Base-by-base conservation (phyloP, 2,888 invertebrate species). In the Unio delphinus region DNA sequence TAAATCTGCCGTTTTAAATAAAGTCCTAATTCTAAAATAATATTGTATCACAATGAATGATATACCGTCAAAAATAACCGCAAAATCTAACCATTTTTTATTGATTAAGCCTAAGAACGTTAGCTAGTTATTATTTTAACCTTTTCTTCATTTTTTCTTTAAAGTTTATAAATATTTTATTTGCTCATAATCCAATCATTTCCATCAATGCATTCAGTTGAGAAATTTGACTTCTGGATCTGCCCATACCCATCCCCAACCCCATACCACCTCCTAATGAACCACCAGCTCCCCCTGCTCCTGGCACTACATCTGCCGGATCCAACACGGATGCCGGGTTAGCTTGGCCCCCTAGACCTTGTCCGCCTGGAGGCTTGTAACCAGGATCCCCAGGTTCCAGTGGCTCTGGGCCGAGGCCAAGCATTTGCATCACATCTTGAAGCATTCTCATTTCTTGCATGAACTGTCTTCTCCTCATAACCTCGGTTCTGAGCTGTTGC, bases 361-460 rank as follows among this genome's bases (percentile, higher is more conserved):
- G 59, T 0, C 62, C 68, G 17, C 74, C 67, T 17, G 77, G 77
- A 28, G 69, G 68, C 28, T 62, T 64, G 58, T 77, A 77, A 17
- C 74, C 74, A 8, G 77, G 77, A 67, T 77, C 77, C 15, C 77
- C 77, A 1, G 77, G 77, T 30, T 77, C 77, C 23, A 73, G 62
- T 4, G 77, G 74, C 61, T 77, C 77, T 17, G 77, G 77, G 15
- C 71, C 77, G 6, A 77, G 60, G 34, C 77, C 77, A 20, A 77
- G 60, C 55, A 71, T 18, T 23, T 68, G 69, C 74, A 77, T 74
- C 65, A 77, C 65, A 68, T 77, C 74, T 4, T 56, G 67, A 65
- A 74, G 71, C 74, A 73, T 70, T 28, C 72, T 26, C 45, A 74
- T 74, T 34, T 77, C 65, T n/a, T 73, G 62, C 73, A 77, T 70